phyloP scores from a whole-genome alignment of 2,113 vertebrate species.

The Corythaixoides concolor region DNA sequence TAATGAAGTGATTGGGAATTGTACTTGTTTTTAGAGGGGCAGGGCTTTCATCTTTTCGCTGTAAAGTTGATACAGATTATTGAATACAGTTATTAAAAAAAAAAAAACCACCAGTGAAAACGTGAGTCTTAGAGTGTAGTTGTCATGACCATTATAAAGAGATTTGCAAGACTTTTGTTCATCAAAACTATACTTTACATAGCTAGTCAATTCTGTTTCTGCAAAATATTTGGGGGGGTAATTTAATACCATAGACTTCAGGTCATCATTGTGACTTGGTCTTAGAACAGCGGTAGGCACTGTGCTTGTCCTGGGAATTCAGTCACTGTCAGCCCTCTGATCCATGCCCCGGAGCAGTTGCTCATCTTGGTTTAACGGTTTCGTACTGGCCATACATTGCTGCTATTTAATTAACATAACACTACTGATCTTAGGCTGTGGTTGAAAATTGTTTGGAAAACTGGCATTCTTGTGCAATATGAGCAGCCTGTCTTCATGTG shows the following conservation, averaged over 20 bases:
- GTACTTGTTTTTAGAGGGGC: not conserved
- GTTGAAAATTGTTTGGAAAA: not conserved
- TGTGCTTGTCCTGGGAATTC: not conserved
- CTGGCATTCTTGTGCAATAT: not conserved
- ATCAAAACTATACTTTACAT: not conserved
- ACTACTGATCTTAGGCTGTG: not conserved
- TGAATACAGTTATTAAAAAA: not conserved
- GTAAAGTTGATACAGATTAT: not conserved
- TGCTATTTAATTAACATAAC: not conserved
- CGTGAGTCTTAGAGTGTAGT: not conserved
- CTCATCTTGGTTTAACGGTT: not conserved
- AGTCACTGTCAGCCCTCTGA: accelerated
- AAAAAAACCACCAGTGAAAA: not conserved
- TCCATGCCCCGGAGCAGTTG: not conserved
- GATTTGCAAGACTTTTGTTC: not conserved
- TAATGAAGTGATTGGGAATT: not conserved
- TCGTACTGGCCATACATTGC: not conserved
- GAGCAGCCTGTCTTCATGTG: accelerated
- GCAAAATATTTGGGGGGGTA: not conserved
- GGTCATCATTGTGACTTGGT: not conserved
- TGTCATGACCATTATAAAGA: not conserved
- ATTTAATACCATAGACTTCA: not conserved
- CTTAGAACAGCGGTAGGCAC: not conserved
- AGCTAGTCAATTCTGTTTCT: not conserved
- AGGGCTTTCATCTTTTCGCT: not conserved